A percentile compares a stretch with the other conserved stretches of the same genome.
These are phyloP conservation scores for Parazoanthus darwini DNA, from an alignment of 92 coral and sea anemone species.

Conservation along the genomic window DNA sequence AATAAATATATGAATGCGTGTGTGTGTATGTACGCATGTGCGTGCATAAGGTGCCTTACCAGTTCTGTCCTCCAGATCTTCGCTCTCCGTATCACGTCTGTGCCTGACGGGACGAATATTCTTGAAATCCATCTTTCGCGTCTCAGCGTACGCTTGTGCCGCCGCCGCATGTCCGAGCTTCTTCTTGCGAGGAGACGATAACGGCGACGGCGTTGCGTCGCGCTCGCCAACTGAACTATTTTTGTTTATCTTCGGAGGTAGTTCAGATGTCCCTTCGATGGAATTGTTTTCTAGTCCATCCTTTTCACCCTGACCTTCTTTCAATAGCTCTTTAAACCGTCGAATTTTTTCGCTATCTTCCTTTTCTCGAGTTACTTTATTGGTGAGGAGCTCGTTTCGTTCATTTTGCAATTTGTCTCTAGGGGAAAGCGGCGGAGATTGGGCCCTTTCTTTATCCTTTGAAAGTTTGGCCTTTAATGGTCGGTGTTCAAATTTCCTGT, in stretches of 20 bases:
- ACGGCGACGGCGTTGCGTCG: conserved; percentile 29
- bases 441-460: conserved; percentile 59
- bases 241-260: conserved; percentile 3
- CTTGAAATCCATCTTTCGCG: conserved; percentile 85
- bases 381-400: conserved; percentile 19
- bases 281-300: conserved; percentile 27
- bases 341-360: conserved; percentile 83
- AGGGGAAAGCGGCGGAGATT: conserved; percentile 15
- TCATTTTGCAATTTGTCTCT: conserved; percentile 44
- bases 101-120: conserved; percentile 51
- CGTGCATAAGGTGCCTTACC: not conserved
- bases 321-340: conserved; percentile 66
- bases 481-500: conserved; percentile 62
- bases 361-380: conserved; percentile 54
- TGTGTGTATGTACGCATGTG: not conserved
- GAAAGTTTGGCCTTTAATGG: conserved; percentile 72
- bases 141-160: conserved; percentile 70
- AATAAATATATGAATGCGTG: not conserved
- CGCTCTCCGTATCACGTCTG: conserved; percentile 40
- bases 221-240: not conserved
- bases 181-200: conserved; percentile 51
- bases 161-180: conserved; percentile 67
- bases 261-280: not conserved
- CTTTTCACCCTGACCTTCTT: conserved; percentile 34
- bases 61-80: conserved; percentile 22